Evolutionary conservation across 2,888 invertebrate species (phyloP).

Genomic region (Mantis religiosa): DNA sequence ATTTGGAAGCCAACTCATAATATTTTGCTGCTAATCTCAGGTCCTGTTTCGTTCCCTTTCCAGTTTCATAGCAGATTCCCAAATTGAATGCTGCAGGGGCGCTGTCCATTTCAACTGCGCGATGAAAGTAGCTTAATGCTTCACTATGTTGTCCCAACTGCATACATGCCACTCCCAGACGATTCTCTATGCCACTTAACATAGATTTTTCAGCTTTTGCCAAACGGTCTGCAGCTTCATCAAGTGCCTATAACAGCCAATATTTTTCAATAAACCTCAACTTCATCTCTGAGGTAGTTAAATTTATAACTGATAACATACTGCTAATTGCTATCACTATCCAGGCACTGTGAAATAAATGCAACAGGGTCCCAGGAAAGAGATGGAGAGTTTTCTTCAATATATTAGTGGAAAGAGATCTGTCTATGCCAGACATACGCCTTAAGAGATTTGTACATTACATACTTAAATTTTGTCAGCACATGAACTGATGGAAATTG

Average conservation of each 20-base stretch:
- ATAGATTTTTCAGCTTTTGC: slow-evolving; percentile 48
- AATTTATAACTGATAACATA: too few species aligned
- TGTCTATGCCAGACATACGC: too few species aligned
- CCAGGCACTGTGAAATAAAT: too few species aligned
- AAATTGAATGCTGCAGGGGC: slow-evolving; percentile 63
- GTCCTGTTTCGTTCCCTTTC: slow-evolving; percentile 58
- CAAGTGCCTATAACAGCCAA: slow-evolving; percentile 32
- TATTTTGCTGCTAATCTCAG: slow-evolving; percentile 59
- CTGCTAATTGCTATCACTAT: too few species aligned
- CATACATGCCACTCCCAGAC: slow-evolving; percentile 56
- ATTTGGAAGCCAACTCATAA: slow-evolving; percentile 59
- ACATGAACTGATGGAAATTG: too few species aligned
- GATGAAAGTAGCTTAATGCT: slow-evolving; percentile 52
- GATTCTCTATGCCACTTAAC: slow-evolving; percentile 57
- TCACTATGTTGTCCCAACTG: slow-evolving; percentile 54
- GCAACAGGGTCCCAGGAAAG: too few species aligned
- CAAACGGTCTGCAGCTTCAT: slow-evolving; percentile 36
- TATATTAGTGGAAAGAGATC: too few species aligned
- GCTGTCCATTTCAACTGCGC: slow-evolving; percentile 56
- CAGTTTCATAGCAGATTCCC: slow-evolving; percentile 65
- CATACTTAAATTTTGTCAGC: too few species aligned
- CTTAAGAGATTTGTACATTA: too few species aligned
- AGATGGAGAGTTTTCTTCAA: too few species aligned
- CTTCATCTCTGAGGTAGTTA: too few species aligned
- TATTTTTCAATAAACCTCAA: neutral